phyloP scores from a whole-genome alignment of 2,797 vertebrate genomes.

The Babyrousa celebensis region DNA sequence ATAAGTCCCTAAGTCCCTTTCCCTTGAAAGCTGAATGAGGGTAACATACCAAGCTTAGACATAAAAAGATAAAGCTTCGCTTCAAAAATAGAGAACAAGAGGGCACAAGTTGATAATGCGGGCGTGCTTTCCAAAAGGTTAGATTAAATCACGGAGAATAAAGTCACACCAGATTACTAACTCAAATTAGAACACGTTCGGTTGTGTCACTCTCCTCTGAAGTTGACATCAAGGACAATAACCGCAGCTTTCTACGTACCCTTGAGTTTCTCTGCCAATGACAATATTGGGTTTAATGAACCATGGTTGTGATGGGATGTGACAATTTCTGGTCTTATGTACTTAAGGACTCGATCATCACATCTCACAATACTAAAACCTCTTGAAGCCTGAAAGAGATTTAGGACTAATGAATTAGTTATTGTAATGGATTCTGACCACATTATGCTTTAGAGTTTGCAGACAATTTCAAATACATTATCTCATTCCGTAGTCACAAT shows the following conservation, averaged over 20 bases:
- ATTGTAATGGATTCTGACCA: background rate
- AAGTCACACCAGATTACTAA: slow-evolving; percentile 34
- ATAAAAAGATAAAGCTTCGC: slow-evolving; percentile 16
- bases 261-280: slow-evolving; percentile 75
- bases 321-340: slow-evolving; percentile 60
- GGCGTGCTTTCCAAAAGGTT: background rate
- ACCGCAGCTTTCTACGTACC: background rate
- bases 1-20: background rate
- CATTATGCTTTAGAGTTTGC: background rate
- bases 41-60: slow-evolving; percentile 18
- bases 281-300: slow-evolving; percentile 72
- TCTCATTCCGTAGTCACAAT: background rate
- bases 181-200: background rate
- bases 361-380: slow-evolving; percentile 73
- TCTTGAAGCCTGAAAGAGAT: slow-evolving; percentile 78
- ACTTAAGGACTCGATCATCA: slow-evolving; percentile 55
- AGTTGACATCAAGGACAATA: slow-evolving; percentile 54
- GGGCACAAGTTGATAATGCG: background rate
- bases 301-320: slow-evolving; percentile 62
- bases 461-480: slow-evolving; percentile 1
- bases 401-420: slow-evolving; percentile 71
- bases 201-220: slow-evolving; percentile 65
- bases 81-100: slow-evolving; percentile 44
- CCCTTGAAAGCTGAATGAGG: slow-evolving; percentile 33
- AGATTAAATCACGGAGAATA: slow-evolving; percentile 45